phyloP scores from a whole-genome alignment of 2,797 vertebrate genomes.

The Capromys pilorides region DNA sequence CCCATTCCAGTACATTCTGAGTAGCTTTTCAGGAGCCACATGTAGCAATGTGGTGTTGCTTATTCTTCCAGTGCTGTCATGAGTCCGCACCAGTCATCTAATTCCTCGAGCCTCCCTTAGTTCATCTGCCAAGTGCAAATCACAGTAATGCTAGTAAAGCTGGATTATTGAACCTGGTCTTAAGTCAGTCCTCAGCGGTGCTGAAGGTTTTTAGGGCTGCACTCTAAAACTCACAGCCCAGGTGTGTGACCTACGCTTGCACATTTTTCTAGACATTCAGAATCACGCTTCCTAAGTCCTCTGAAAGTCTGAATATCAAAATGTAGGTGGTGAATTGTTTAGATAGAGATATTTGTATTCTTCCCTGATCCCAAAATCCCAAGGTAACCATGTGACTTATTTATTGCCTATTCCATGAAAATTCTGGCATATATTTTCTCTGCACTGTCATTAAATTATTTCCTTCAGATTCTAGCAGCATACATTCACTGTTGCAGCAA shows the following conservation, averaged over 20 bases:
- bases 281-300: background rate
- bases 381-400: background rate
- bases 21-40: conserved; percentile 23
- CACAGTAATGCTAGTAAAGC: background rate
- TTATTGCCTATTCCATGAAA: background rate
- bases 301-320: background rate
- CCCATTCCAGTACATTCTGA: background rate
- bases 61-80: background rate
- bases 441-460: background rate
- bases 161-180: background rate
- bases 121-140: background rate
- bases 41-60: background rate
- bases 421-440: background rate
- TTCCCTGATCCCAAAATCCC: background rate
- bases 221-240: background rate
- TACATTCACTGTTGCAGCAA: background rate
- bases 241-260: background rate
- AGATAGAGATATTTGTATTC: background rate
- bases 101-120: background rate
- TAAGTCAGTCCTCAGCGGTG: background rate
- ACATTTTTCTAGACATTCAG: background rate
- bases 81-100: background rate
- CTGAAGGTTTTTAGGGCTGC: background rate
- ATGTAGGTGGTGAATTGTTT: conserved; percentile 1
- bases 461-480: background rate